These are phyloP conservation scores for Leptinotarsa juncta DNA, from an alignment of 2,888 invertebrate genomes.

Conservation along the genomic window DNA sequence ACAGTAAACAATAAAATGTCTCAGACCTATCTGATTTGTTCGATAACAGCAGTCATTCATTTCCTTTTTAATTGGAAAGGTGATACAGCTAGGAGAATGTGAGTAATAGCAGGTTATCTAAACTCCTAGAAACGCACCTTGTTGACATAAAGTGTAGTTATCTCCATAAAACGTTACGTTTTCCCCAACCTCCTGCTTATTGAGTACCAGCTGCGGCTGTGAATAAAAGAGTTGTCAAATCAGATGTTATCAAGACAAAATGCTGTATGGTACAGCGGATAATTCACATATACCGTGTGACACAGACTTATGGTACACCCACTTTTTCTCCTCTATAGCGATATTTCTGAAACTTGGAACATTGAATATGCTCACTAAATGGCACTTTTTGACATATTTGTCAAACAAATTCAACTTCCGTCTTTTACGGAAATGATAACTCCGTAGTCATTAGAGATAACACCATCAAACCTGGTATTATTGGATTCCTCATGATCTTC, in stretches of 20 bases:
- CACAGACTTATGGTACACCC: too few species aligned
- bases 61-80: slow-evolving; percentile 33
- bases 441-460: too few species aligned
- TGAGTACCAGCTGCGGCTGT: slow-evolving; percentile 27
- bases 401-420: too few species aligned
- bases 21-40: slow-evolving; percentile 1
- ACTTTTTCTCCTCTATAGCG: too few species aligned
- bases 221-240: neutral
- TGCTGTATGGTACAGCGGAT: too few species aligned
- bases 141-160: slow-evolving; percentile 43
- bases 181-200: slow-evolving; percentile 44
- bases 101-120: slow-evolving; percentile 17
- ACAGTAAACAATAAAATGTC: slow-evolving; percentile 18
- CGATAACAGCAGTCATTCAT: slow-evolving; percentile 22
- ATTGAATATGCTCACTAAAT: too few species aligned
- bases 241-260: neutral
- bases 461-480: too few species aligned
- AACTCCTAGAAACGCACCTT: slow-evolving; percentile 26
- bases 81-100: slow-evolving; percentile 25
- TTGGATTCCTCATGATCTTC: too few species aligned
- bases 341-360: too few species aligned
- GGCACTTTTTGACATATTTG: too few species aligned
- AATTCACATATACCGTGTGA: too few species aligned
- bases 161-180: slow-evolving; percentile 51
- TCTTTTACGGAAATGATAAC: too few species aligned